Base-by-base conservation (phyloP, 2,113 vertebrate species). In the Dicerorhinus sumatrensis region DNA sequence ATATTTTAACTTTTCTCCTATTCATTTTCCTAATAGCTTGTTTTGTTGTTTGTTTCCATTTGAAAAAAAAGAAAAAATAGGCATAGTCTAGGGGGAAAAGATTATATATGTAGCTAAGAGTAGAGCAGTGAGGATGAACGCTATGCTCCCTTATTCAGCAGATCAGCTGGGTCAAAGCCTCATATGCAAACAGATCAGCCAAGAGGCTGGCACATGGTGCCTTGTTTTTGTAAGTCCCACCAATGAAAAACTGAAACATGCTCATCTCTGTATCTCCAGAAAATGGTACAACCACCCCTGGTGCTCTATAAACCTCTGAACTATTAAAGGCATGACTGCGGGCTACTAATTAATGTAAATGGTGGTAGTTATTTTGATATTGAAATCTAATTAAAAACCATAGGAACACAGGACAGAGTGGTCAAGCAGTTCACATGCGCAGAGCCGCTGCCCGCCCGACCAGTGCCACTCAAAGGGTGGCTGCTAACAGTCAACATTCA, bases 181-280 rank as follows among this genome's bases (percentile, higher is more conserved):
- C 51, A 21, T 20, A 39, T 11, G 3, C 54, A 62, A 33, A 72
- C 2, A 79, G 16, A 39, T 70, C 48, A 17, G 36, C 82, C 48
- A 27, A 27, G 46, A 65, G 31, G 36, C n/a, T 20, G 36, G 56
- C 56, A 20, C 0, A 1, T 0, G 2, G 48, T 18, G 8, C 27
- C 58, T 86, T 69, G 8, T 39, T 46, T 67, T 25, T 2, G 0
- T 77, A 65, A 72, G n/a, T 48, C 39, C 87, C 48, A 33, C 69
- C 54, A 79, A 20, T 82, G 42, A 25, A 83, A 46, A 77, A 51
- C 39, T 51, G 39, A 72, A 20, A 51, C 0, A 8, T 70, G 20
- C 12, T 29, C 33, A 42, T 42, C 39, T 58, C 67, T 46, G 14
- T 16, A 42, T 29, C n/a, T 75, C 27, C 23, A 81, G 80, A 72